Evolutionary conservation across 2,797 vertebrate genomes (phyloP).

Genomic region (Carcharodon carcharias): DNA sequence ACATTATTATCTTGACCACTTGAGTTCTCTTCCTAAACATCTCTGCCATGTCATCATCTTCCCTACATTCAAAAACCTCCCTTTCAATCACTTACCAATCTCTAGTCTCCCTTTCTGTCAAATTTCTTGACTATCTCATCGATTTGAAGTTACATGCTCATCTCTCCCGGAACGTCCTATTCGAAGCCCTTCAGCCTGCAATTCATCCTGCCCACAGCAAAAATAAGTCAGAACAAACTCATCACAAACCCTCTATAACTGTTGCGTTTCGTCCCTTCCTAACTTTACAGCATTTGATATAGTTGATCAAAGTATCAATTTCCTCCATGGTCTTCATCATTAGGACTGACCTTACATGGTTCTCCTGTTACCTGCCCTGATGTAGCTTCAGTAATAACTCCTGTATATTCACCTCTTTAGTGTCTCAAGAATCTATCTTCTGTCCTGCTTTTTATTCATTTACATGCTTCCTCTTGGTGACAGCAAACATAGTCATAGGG

Average conservation of each 20-base stretch:
- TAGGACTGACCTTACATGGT: not conserved
- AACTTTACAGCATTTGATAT: not conserved
- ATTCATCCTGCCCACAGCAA: not conserved
- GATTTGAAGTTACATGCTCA: not conserved
- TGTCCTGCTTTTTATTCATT: not conserved
- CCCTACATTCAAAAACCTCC: not conserved
- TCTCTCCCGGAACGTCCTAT: not conserved
- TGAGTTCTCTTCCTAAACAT: not conserved
- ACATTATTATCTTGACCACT: not conserved
- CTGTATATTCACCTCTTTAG: not conserved
- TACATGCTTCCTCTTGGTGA: not conserved
- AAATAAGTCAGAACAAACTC: not conserved
- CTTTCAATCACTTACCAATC: not conserved
- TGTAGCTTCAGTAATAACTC: not conserved
- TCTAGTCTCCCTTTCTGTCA: not conserved
- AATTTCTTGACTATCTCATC: not conserved
- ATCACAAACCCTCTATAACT: no score
- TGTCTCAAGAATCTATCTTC: not conserved
- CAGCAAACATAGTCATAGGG: not conserved
- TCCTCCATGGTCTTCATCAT: not conserved
- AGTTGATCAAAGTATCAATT: not conserved
- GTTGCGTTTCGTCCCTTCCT: not conserved
- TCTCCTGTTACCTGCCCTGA: not conserved
- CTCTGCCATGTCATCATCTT: not conserved
- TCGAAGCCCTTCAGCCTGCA: not conserved